Percentiles rank a stretch among this genome's conserved stretches.
Conservation (phyloP, 64 coral and sea anemone species). For the Pocillopora damicornis region DNA sequence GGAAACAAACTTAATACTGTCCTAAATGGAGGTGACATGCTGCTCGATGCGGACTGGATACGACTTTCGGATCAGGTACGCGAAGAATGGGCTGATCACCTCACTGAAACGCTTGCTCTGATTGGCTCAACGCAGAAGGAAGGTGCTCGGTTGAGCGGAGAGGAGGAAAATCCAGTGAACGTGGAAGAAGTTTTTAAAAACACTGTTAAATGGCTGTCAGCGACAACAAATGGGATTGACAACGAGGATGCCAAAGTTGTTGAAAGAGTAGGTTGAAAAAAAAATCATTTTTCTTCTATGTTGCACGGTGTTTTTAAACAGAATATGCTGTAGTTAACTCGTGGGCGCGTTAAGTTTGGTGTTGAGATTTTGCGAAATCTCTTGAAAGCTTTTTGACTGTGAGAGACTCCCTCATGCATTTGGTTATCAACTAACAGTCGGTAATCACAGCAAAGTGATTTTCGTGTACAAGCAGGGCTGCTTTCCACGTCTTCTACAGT, state of each 20-base stretch:
- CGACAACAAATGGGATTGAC: constrained; percentile 83
- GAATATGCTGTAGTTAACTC: not conserved
- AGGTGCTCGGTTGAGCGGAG: constrained; percentile 40
- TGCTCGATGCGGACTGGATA: constrained; percentile 90
- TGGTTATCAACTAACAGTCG: too few relatives aligned
- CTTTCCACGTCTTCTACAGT: too few relatives aligned
- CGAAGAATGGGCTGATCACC: constrained; percentile 71
- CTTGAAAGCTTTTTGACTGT: too few relatives aligned
- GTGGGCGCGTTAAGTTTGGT: too few relatives aligned
- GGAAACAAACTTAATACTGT: constrained; percentile 76
- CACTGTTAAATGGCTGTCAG: constrained; percentile 77
- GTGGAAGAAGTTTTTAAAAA: constrained; percentile 71
- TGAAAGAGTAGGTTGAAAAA: constrained; percentile 66
- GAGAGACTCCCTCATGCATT: too few relatives aligned
- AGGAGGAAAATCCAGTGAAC: constrained; percentile 61
- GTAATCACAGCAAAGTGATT: too few relatives aligned
- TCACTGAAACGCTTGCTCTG: constrained; percentile 53
- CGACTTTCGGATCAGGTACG: constrained; percentile 78
- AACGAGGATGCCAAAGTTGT: constrained; percentile 92
- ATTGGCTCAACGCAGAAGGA: constrained; percentile 90
- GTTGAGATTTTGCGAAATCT: too few relatives aligned
- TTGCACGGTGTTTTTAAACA: not conserved
- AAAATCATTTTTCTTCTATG: not conserved
- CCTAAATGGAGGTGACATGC: constrained; percentile 60
- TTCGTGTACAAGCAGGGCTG: too few relatives aligned